Conservation (phyloP, 1,140 invertebrate species). For the Megathymus violae region DNA sequence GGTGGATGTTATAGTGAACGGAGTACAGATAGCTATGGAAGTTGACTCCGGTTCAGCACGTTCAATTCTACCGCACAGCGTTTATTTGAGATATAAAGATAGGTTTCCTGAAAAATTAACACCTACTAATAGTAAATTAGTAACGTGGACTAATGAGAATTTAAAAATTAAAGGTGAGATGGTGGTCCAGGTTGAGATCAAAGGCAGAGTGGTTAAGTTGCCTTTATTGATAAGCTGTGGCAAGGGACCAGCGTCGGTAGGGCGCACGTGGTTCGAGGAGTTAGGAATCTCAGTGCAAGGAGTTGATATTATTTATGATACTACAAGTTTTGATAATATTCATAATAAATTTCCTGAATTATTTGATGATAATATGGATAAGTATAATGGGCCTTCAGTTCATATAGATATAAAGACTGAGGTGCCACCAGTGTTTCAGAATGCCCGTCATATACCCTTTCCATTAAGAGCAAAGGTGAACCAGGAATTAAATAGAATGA, state of each 20-base stretch:
- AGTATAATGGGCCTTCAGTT: conserved; percentile 38
- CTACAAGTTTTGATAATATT: background rate
- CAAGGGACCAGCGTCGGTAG: conserved; percentile 30
- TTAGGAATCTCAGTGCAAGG: conserved; percentile 31
- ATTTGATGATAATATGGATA: conserved; percentile 32
- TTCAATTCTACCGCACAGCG: conserved; percentile 35
- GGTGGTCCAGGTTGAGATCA: conserved; percentile 17
- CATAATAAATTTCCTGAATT: conserved; percentile 30
- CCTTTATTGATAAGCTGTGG: conserved; percentile 36
- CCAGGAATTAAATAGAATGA: conserved; percentile 65
- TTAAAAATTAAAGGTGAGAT: conserved; percentile 35
- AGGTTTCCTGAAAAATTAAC: conserved; percentile 13
- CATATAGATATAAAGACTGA: conserved; percentile 28
- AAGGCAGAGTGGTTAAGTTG: conserved; percentile 29
- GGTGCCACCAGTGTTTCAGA: conserved; percentile 41
- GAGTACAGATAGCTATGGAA: conserved; percentile 30
- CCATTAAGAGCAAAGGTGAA: conserved; percentile 66
- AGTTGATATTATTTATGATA: conserved; percentile 15
- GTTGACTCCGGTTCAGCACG: conserved; percentile 37
- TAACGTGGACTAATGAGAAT: conserved; percentile 35
- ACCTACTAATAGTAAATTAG: conserved; percentile 23
- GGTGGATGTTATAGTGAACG: conserved; percentile 28
- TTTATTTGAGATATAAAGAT: conserved; percentile 17
- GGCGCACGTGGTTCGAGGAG: conserved; percentile 36
- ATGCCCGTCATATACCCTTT: conserved; percentile 62